Percentiles rank a stretch among this genome's conserved stretches.
Conservation (phyloP, 2,888 invertebrate genomes). For the Lithophane socia region DNA sequence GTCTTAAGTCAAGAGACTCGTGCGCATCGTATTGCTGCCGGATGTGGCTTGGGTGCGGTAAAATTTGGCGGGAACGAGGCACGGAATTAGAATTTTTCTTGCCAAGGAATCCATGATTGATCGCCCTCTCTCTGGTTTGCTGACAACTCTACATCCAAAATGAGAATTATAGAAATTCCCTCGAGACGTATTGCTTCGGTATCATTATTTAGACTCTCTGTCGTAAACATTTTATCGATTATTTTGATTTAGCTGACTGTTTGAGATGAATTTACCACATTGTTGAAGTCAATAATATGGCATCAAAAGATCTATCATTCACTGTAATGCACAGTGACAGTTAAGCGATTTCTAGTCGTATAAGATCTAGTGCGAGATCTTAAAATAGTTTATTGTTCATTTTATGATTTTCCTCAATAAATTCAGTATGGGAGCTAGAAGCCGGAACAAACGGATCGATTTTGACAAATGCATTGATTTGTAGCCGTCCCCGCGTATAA, state of each 20-base stretch:
- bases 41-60: conserved; percentile 75
- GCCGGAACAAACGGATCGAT: conserved; percentile 70
- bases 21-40: conserved; percentile 76
- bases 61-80: conserved; percentile 77
- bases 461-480: conserved; percentile 81
- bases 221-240: conserved; percentile 34
- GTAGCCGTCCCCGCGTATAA: conserved; percentile 80
- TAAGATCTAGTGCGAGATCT: conserved; percentile 22
- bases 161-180: conserved; percentile 67
- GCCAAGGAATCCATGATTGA: conserved; percentile 77
- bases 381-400: conserved; percentile 38
- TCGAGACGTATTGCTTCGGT: conserved; percentile 70
- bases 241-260: conserved; percentile 66
- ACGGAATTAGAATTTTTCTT: conserved; percentile 80
- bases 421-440: conserved; percentile 48
- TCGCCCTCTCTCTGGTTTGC: conserved; percentile 69
- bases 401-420: conserved; percentile 59
- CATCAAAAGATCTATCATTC: conserved; percentile 26
- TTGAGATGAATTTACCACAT: conserved; percentile 43
- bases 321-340: conserved; percentile 1
- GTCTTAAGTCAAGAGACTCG: conserved; percentile 75
- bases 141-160: conserved; percentile 66
- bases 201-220: conserved; percentile 53
- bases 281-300: conserved; percentile 32
- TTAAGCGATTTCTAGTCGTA: conserved; percentile 9